These are phyloP conservation scores for Platerodrilus igneus DNA, from an alignment of 2,888 invertebrate species.

Conservation along the genomic window DNA sequence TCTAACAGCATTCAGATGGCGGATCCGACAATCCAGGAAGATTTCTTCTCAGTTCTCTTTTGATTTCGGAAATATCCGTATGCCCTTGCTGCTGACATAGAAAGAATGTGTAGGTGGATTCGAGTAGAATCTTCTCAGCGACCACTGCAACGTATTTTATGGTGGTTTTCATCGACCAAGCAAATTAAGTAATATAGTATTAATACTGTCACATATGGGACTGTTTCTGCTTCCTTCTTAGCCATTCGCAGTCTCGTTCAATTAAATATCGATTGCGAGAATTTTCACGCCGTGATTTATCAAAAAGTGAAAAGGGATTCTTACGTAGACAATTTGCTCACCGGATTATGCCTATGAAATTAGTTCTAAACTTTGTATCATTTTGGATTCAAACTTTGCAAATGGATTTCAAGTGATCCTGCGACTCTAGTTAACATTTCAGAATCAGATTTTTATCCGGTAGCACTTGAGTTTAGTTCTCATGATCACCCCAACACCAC, in stretches of 20 bases:
- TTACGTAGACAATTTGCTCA: too few species aligned
- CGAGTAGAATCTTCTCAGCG: conserved; percentile 15
- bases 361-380: too few species aligned
- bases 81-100: conserved; percentile 23
- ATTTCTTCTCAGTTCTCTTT: conserved; percentile 22
- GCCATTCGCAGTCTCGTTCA: conserved; percentile 23
- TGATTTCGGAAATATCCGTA: conserved; percentile 21
- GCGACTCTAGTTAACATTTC: too few species aligned
- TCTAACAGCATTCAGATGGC: conserved; percentile 16
- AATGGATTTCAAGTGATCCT: too few species aligned
- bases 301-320: too few species aligned
- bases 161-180: conserved; percentile 15
- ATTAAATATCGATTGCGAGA: too few species aligned
- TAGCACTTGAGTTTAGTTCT: too few species aligned
- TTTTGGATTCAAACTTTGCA: too few species aligned
- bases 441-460: too few species aligned
- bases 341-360: too few species aligned
- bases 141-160: conserved; percentile 24
- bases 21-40: conserved; percentile 21
- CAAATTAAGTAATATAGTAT: conserved; percentile 17
- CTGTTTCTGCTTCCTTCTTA: conserved; percentile 21
- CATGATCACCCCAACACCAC: too few species aligned
- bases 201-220: conserved; percentile 27
- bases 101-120: conserved; percentile 28
- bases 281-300: too few species aligned